Conservation (phyloP, 2,888 invertebrate species). For the Leucophenga maculata region DNA sequence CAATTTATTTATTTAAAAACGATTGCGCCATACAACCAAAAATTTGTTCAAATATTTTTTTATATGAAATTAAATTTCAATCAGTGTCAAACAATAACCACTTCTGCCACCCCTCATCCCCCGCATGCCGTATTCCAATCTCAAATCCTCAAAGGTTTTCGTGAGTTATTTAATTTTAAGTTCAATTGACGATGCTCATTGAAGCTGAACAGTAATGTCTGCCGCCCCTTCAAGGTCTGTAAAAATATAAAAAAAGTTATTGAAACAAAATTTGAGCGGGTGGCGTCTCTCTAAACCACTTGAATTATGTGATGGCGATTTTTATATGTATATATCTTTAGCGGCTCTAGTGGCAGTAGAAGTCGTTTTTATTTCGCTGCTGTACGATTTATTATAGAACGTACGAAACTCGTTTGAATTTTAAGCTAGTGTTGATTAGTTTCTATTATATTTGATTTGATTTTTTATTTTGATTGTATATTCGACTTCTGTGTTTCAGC, state of each 20-base stretch:
- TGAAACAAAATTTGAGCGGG: neutral
- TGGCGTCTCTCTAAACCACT: neutral
- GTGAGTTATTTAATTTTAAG: slow-evolving; percentile 25
- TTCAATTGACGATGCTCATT: slow-evolving; percentile 44
- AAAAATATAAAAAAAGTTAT: neutral
- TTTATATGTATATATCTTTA: neutral
- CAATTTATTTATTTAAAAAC: too few relatives aligned
- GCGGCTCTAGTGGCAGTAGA: neutral
- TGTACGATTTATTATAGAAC: neutral
- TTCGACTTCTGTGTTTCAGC: neutral
- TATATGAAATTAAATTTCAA: slow-evolving; percentile 18
- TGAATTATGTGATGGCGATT: neutral
- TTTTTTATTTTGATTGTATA: neutral
- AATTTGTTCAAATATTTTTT: slow-evolving; percentile 4
- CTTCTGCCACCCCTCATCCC: too few relatives aligned
- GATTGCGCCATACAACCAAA: neutral
- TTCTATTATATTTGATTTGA: neutral
- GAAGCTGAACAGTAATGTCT: slow-evolving; percentile 53
- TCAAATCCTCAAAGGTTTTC: slow-evolving; percentile 39
- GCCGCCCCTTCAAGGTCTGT: slow-evolving; percentile 60
- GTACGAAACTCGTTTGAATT: neutral
- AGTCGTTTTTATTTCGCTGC: neutral
- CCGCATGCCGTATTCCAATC: too few relatives aligned
- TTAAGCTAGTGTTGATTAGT: neutral
- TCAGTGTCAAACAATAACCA: neutral